A percentile compares a stretch with the other conserved stretches of the same genome.
Conservation (phyloP, 1,140 invertebrate genomes). For the Aleiodes sp. region DNA sequence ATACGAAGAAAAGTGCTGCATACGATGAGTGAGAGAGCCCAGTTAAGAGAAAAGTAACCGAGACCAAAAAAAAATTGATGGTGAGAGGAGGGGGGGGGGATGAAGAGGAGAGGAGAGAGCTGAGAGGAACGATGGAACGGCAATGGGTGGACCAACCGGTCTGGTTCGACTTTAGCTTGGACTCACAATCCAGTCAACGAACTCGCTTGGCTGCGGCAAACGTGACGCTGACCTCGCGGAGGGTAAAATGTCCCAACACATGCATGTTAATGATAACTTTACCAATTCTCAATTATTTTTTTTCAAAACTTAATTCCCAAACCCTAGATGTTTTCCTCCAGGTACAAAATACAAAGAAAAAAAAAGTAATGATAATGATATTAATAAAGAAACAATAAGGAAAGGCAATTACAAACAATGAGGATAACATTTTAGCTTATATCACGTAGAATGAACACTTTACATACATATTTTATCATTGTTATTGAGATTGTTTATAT, state of each 20-base stretch:
- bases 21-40: background rate
- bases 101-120: background rate
- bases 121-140: background rate
- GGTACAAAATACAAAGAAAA: no score
- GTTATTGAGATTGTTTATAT: no score
- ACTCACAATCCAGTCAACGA: conserved; percentile 27
- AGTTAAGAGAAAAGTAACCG: background rate
- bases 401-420: no score
- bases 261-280: background rate
- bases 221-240: background rate
- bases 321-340: background rate
- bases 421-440: background rate
- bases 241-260: conserved; percentile 14
- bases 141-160: conserved; percentile 30
- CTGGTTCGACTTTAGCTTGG: conserved; percentile 22
- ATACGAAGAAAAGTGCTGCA: background rate
- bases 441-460: no score
- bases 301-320: background rate
- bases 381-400: no score
- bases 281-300: background rate
- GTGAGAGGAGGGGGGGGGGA: background rate
- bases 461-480: no score
- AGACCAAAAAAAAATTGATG: conserved; percentile 12
- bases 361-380: no score
- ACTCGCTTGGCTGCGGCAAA: conserved; percentile 18